phyloP scores from a whole-genome alignment of 2,888 invertebrate species.

The Adineta ricciae region DNA sequence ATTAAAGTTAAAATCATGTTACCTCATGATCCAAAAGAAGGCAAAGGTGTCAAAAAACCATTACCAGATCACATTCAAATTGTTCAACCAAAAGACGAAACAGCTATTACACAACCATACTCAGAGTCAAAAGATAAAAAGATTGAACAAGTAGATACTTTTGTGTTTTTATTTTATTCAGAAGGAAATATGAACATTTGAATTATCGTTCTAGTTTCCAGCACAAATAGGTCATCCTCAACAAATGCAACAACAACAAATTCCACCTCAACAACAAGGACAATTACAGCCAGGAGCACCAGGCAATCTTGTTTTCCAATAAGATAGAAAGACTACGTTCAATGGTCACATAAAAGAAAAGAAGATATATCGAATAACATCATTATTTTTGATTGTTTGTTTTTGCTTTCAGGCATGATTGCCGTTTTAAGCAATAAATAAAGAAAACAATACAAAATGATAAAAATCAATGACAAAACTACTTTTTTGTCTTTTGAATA shows the following conservation, averaged over 20 bases:
- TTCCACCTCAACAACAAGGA: not conserved
- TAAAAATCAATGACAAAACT: not conserved
- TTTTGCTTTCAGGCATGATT: not conserved
- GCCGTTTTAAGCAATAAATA: not conserved
- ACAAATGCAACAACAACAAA: not conserved
- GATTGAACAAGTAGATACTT: not conserved
- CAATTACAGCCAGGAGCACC: not conserved
- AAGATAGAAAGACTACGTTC: not conserved
- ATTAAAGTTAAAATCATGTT: conserved; percentile 95
- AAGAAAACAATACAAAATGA: not conserved
- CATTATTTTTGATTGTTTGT: not conserved
- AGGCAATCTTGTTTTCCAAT: not conserved
- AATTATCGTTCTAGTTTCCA: not conserved
- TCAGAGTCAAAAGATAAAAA: conserved; percentile 8
- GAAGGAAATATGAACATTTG: not conserved
- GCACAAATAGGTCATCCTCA: not conserved
- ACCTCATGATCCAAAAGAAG: conserved; percentile 77
- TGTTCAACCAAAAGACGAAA: conserved; percentile 70
- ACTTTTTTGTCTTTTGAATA: too few relatives aligned
- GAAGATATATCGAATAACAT: not conserved
- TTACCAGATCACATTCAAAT: conserved; percentile 94
- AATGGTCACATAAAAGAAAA: not conserved
- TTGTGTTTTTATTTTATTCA: not conserved
- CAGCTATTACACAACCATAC: not conserved
- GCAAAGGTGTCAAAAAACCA: conserved; percentile 78